Percentiles rank a stretch among this genome's conserved stretches.
phyloP scores from a whole-genome alignment of 2,888 invertebrate species.

The Branchinecta sandiegonensis region DNA sequence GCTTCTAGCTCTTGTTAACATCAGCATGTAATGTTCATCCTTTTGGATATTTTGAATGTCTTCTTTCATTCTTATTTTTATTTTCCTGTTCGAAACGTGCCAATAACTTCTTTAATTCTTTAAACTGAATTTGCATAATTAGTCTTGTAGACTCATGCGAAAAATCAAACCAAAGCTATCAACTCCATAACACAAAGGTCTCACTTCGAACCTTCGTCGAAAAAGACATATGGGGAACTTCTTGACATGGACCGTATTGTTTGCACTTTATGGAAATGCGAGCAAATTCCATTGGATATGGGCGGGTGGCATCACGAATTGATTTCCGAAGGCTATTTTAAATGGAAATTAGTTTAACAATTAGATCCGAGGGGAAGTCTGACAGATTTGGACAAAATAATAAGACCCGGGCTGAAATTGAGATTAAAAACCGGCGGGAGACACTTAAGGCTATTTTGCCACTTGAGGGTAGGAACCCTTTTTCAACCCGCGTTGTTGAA shows the following conservation, averaged over 20 bases:
- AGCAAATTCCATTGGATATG: constrained; percentile 4
- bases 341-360: constrained; percentile 16
- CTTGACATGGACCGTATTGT: neutral
- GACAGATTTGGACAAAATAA: constrained; percentile 16
- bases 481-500: neutral
- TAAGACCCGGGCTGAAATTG: constrained; percentile 14
- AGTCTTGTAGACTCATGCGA: no score
- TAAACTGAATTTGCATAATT: no score
- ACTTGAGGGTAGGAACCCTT: neutral
- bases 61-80: no score
- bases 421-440: constrained; percentile 16
- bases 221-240: no score
- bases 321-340: constrained; percentile 15
- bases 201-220: no score
- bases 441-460: constrained; percentile 15
- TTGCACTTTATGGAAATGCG: neutral
- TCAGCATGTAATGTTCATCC: no score
- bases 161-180: no score
- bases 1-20: no score
- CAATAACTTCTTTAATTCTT: no score
- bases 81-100: no score
- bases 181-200: no score
- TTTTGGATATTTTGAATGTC: no score
- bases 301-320: constrained; percentile 11
- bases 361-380: neutral